A percentile compares a stretch with the other conserved stretches of the same genome.
Conservation (phyloP, 1,140 invertebrate species). For the Diabrotica undecimpunctata region DNA sequence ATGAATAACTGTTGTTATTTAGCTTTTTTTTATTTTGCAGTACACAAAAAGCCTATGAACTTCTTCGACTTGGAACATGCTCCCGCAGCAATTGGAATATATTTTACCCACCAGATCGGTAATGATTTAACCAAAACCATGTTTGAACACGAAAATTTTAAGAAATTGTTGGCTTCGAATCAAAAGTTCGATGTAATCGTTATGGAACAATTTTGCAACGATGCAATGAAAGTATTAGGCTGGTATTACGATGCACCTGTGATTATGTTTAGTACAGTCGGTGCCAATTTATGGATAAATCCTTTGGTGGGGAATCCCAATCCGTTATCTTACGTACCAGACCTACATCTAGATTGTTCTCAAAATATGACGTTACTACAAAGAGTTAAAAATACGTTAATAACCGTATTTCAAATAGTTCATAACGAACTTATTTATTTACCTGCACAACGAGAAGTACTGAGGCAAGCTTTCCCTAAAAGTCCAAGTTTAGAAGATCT, state of each 20-base stretch:
- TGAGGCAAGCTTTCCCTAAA: conserved; percentile 40
- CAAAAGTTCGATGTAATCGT: conserved; percentile 34
- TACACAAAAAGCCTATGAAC: too few relatives aligned
- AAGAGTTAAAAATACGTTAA: conserved; percentile 44
- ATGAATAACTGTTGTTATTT: too few relatives aligned
- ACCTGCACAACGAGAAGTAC: conserved; percentile 30
- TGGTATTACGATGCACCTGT: conserved; percentile 26
- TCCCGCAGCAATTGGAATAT: too few relatives aligned
- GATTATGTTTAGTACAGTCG: conserved; percentile 37
- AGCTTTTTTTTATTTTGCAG: too few relatives aligned
- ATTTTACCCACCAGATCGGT: too few relatives aligned
- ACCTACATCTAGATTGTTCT: conserved; percentile 31
- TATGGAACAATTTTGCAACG: conserved; percentile 31
- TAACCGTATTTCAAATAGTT: conserved; percentile 43
- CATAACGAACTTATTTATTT: conserved; percentile 21
- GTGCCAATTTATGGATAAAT: conserved; percentile 26
- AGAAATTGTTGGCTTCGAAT: conserved; percentile 25
- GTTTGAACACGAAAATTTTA: conserved; percentile 13
- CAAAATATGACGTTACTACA: conserved; percentile 49
- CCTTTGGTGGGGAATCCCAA: conserved; percentile 42
- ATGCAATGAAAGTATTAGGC: conserved; percentile 23
- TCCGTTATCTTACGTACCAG: conserved; percentile 41
- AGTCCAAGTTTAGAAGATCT: conserved; percentile 51
- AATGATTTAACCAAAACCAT: conserved; percentile 4
- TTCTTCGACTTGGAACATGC: too few relatives aligned